These are phyloP conservation scores for Tylochromis polylepis DNA, from an alignment of 2,113 vertebrate genomes.

Conservation along the genomic window DNA sequence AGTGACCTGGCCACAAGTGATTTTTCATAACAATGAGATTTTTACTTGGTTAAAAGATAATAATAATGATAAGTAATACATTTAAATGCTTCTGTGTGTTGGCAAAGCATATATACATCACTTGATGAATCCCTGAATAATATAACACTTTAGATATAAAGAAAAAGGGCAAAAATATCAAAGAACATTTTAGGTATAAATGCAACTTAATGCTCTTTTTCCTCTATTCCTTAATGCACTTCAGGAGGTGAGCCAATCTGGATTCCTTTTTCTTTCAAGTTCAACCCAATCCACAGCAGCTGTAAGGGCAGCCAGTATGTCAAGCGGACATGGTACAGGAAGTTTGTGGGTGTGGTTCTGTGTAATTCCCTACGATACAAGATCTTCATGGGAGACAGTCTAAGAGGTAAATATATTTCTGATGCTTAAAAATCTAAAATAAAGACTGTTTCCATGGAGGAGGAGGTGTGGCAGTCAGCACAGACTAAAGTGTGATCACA, in stretches of 20 bases:
- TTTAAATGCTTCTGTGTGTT: not conserved
- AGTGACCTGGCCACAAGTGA: not conserved
- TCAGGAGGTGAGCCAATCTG: slow-evolving; percentile 97
- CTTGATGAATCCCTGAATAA: not conserved
- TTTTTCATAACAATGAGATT: not conserved
- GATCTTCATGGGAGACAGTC: slow-evolving; percentile 94
- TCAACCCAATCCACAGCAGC: slow-evolving; percentile 83
- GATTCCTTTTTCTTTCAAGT: slow-evolving; percentile 92
- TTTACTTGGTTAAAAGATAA: not conserved
- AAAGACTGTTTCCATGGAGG: not conserved
- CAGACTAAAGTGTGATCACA: not conserved
- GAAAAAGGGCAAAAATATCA: not conserved
- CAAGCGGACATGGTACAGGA: slow-evolving; percentile 95
- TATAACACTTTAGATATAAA: not conserved
- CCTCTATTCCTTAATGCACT: not conserved
- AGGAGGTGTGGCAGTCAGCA: not conserved
- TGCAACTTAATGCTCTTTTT: not conserved
- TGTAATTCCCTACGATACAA: slow-evolving; percentile 98
- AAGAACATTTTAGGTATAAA: not conserved
- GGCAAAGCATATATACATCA: not conserved
- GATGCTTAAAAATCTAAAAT: not conserved
- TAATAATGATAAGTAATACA: not conserved
- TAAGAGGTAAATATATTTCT: slow-evolving; percentile 79
- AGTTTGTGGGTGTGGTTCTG: slow-evolving; percentile 95
- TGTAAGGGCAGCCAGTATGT: slow-evolving; percentile 94